These are phyloP conservation scores for Clupea harengus DNA, from an alignment of 2,113 vertebrate genomes.

Conservation along the genomic window DNA sequence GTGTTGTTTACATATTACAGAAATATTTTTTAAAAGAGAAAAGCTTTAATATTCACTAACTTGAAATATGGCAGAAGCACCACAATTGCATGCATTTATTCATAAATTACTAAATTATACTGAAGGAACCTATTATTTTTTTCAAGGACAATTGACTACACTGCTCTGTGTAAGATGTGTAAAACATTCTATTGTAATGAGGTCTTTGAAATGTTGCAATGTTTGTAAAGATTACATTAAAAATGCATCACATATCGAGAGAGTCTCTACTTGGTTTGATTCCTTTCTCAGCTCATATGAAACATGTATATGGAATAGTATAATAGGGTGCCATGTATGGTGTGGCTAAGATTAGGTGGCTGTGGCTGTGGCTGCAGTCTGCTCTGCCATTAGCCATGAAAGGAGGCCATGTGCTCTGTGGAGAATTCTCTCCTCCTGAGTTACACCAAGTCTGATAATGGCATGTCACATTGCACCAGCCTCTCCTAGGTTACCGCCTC, in stretches of 20 bases:
- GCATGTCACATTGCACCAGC: constrained; percentile 1
- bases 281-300: background rate
- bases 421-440: background rate
- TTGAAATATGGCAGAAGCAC: background rate
- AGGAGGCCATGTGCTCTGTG: background rate
- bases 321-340: too few species aligned
- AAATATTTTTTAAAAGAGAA: background rate
- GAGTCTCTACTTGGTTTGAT: background rate
- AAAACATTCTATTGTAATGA: background rate
- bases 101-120: constrained; percentile 42
- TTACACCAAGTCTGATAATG: background rate
- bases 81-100: constrained; percentile 49
- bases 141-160: background rate
- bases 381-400: background rate
- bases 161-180: constrained; percentile 29
- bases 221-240: constrained; percentile 1
- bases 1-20: background rate
- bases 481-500: background rate
- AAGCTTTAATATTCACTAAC: constrained; percentile 13
- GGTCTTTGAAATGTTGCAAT: background rate
- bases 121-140: constrained; percentile 23
- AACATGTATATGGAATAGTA: too few species aligned
- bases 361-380: background rate
- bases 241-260: background rate
- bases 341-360: background rate